Base-by-base conservation (phyloP, 1,140 invertebrate species). In the Heterodera schachtii region DNA sequence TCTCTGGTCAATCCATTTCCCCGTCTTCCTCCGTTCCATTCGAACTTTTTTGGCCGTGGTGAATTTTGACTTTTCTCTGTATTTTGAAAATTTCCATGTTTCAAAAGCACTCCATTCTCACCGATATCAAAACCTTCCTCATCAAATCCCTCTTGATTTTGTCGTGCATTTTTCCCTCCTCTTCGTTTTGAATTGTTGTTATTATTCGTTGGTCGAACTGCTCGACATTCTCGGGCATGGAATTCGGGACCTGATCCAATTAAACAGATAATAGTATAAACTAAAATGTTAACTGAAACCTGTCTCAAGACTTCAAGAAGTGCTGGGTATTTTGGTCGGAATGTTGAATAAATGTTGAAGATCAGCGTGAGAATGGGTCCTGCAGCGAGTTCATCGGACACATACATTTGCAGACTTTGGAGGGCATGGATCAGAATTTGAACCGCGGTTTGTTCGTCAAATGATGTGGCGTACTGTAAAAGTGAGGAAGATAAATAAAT, bases 61-160 rank as follows among this genome's bases (percentile, higher is more conserved):
- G 75, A 5, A 64, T n/a, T 69, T 70, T 52, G 70, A 49, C 66
- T 43, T 78, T 66, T 78, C 77, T 78, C 31, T 78, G 19, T 0
- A 11, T 43, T 74, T 11, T 19, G 16, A 31, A 6, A 44, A 16
- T 79, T 8, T 5, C 47, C 8, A 8, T 41, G 43, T 73, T 46
- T 46, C 46, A 6, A 2, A 78, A 74, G 19, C n/a, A 21, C 41
- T n/a, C 9, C 1, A 47, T 13, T 21, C 80, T 86, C 13, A 86
- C 78, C 19, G 85, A 79, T 78, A 70, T 81, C 8, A 87, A 73
- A 1, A 89, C 70, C 70, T 87, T 87, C 16, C 80, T 52, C 78
- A 87, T 82, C 9, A 89, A 49, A 19, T 87, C 86, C 67, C 83
- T 70, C 47, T 85, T 83, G 44, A 78, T 85, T 71, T 87, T 87